Evolutionary conservation across 2,888 invertebrate genomes (phyloP).

Genomic region (Lissonota sp.): DNA sequence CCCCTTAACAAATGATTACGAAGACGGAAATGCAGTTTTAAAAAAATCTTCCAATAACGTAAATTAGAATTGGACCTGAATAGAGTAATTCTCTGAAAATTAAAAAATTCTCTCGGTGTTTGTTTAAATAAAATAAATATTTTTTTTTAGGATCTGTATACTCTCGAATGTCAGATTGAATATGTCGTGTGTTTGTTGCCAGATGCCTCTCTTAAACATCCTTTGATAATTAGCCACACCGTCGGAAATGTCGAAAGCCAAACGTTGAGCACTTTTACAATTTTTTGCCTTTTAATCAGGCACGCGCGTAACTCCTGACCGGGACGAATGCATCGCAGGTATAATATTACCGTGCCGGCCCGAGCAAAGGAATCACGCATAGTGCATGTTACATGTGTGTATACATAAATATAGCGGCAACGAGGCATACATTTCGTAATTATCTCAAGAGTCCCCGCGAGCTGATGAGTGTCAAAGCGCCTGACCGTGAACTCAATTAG

Average conservation of each 20-base stretch:
- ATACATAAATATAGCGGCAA: conserved; percentile 21
- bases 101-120: not conserved
- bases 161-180: conserved; percentile 3
- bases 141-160: conserved; percentile 11
- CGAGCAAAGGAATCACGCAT: conserved; percentile 50
- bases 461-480: conserved; percentile 61
- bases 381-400: conserved; percentile 8
- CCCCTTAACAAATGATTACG: too few relatives aligned
- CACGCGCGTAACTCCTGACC: conserved; percentile 52
- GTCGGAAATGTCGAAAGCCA: conserved; percentile 69
- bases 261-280: conserved; percentile 32
- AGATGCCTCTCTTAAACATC: conserved; percentile 61
- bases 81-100: too few relatives aligned
- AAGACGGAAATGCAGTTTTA: too few relatives aligned
- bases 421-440: conserved; percentile 53
- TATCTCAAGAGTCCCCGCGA: conserved; percentile 33
- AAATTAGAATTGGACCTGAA: too few relatives aligned
- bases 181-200: conserved; percentile 23
- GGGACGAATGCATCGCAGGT: conserved; percentile 41
- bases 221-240: conserved; percentile 68
- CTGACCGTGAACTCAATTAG: conserved; percentile 71
- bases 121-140: conserved; percentile 1
- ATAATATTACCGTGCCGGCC: conserved; percentile 52
- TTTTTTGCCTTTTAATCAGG: conserved; percentile 58
- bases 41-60: too few relatives aligned